These are phyloP conservation scores for Drosophila nigritarsus DNA, from an alignment of 2,888 invertebrate genomes.

Conservation along the genomic window DNA sequence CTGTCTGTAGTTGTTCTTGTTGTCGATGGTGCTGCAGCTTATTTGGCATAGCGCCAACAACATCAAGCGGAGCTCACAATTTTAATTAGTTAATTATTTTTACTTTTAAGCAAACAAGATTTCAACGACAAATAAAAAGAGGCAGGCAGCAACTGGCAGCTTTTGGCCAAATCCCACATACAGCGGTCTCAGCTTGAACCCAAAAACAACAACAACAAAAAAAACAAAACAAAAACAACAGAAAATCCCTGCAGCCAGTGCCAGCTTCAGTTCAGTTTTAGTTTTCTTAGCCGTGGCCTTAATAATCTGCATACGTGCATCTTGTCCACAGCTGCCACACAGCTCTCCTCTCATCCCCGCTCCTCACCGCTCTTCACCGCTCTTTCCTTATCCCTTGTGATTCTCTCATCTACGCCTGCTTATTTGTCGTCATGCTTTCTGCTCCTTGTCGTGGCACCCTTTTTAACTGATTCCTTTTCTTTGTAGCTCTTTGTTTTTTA, in stretches of 20 bases:
- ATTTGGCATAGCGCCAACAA: slow-evolving; percentile 49
- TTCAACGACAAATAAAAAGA: slow-evolving; percentile 73
- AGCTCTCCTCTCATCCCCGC: background rate
- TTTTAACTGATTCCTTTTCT: slow-evolving; percentile 49
- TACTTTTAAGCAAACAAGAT: slow-evolving; percentile 81
- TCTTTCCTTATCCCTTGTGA: slow-evolving; percentile 3
- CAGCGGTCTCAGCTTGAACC: slow-evolving; percentile 31
- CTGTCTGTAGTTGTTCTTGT: slow-evolving; percentile 32
- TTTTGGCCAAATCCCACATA: slow-evolving; percentile 29
- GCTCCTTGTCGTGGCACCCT: slow-evolving; percentile 44
- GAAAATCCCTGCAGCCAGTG: slow-evolving; percentile 49
- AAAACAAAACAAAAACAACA: slow-evolving; percentile 1
- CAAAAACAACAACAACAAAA: background rate
- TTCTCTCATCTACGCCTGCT: slow-evolving; percentile 58
- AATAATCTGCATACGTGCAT: slow-evolving; percentile 82
- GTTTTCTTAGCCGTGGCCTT: slow-evolving; percentile 57
- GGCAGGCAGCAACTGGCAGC: slow-evolving; percentile 24
- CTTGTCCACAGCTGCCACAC: slow-evolving; percentile 52
- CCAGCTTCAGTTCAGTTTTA: slow-evolving; percentile 35
- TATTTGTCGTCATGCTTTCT: slow-evolving; percentile 57
- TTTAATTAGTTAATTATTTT: slow-evolving; percentile 82
- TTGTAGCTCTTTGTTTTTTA: slow-evolving; percentile 11
- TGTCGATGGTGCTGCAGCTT: slow-evolving; percentile 25
- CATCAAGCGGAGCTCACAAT: slow-evolving; percentile 73
- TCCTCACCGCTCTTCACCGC: slow-evolving; percentile 1